phyloP scores from a whole-genome alignment of 2,113 vertebrate species.

The Sebastes fasciatus region DNA sequence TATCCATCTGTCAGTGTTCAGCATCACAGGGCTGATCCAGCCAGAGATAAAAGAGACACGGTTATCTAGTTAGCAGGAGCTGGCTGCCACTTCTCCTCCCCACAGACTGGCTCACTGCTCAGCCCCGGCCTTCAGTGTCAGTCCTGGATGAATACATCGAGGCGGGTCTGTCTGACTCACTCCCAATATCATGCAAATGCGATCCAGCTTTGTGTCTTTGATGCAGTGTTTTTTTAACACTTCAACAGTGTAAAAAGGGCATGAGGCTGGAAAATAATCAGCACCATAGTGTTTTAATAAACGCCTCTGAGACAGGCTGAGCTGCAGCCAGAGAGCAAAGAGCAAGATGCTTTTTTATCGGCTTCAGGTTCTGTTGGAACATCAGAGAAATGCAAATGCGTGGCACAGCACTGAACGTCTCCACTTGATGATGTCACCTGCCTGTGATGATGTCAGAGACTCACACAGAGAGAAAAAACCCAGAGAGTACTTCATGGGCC shows the following conservation, averaged over 20 bases:
- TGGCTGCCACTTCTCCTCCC: slow-evolving; percentile 56
- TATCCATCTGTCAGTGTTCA: slow-evolving; percentile 40
- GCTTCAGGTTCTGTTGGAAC: slow-evolving; percentile 13
- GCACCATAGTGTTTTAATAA: slow-evolving; percentile 7
- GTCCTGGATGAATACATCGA: slow-evolving; percentile 52
- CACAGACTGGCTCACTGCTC: slow-evolving; percentile 52
- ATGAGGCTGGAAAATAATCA: slow-evolving; percentile 6
- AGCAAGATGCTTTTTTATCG: not conserved
- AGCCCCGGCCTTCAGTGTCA: slow-evolving; percentile 49
- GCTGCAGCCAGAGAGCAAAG: slow-evolving; percentile 12
- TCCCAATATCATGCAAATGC: slow-evolving; percentile 47
- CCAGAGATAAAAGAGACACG: slow-evolving; percentile 62
- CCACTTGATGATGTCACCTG: slow-evolving; percentile 21
- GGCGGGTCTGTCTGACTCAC: slow-evolving; percentile 56
- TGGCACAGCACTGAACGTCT: not conserved
- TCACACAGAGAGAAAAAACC: not conserved
- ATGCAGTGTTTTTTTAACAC: slow-evolving; percentile 49
- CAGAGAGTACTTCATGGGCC: not conserved
- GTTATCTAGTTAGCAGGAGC: slow-evolving; percentile 61
- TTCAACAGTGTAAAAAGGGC: slow-evolving; percentile 32
- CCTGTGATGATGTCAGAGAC: not conserved
- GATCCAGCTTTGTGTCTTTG: slow-evolving; percentile 46
- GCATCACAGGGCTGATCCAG: slow-evolving; percentile 52
- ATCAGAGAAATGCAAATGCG: slow-evolving; percentile 7
- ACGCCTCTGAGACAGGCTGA: slow-evolving; percentile 17